These are phyloP conservation scores for Oxycera nigricornis DNA, from an alignment of 2,888 invertebrate species.

Conservation along the genomic window DNA sequence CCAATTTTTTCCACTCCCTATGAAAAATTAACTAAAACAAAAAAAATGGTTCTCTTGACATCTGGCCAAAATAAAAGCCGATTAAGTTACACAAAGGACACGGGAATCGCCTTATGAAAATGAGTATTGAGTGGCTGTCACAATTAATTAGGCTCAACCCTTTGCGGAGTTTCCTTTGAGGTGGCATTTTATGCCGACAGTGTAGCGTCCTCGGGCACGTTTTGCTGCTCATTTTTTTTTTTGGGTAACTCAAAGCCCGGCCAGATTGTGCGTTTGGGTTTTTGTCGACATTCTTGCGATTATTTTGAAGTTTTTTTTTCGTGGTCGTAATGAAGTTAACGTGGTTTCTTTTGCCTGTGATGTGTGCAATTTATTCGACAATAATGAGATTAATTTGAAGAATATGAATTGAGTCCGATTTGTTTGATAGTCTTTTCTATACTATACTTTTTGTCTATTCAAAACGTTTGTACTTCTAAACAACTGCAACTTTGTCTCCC, in stretches of 20 bases:
- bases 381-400: no score
- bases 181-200: conserved; percentile 30
- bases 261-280: no score
- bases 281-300: no score
- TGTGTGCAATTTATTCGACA: no score
- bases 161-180: conserved; percentile 41
- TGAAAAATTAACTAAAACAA: not conserved
- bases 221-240: not conserved
- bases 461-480: no score
- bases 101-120: conserved; percentile 11
- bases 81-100: conserved; percentile 25
- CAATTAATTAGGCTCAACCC: conserved; percentile 41
- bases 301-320: no score
- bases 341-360: no score
- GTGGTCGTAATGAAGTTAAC: no score
- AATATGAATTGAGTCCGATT: no score
- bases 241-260: not conserved
- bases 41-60: conserved; percentile 23
- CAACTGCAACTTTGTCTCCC: no score
- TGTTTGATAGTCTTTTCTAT: no score
- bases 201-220: not conserved
- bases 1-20: not conserved
- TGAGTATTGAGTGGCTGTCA: conserved; percentile 42
- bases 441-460: no score
- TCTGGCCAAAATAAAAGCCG: conserved; percentile 33